Base-by-base conservation (phyloP, 2,888 invertebrate genomes). In the Leptura quadrifasciata region DNA sequence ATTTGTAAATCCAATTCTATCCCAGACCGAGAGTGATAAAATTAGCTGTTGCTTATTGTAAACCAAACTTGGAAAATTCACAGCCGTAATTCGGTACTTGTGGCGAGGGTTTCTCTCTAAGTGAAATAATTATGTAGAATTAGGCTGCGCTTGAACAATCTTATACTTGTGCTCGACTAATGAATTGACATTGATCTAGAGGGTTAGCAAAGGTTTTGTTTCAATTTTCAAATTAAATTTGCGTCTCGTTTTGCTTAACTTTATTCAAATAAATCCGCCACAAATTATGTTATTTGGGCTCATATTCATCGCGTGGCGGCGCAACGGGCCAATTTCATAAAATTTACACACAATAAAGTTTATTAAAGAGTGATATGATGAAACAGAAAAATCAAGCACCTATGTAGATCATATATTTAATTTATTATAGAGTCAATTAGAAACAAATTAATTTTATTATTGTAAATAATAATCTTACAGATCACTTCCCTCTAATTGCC, bases 11-110 rank as follows among this genome's bases (percentile, higher is more conserved):
- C 89, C 88, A 89, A 90, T 90, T 90, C 88, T 85, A 84, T 85
- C 85, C 88, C 86, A 86, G 87, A 85, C 86, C 86, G 87, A 86
- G 87, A 87, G 88, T 89, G 89, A 90, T 90, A 88, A 88, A 90
- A 90, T 90, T 90, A 90, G 88, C 87, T 86, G 87, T 87, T 88
- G 89, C 90, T 90, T 90, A 90, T 90, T 90, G 90, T 90, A 90
- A 90, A 90, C 90, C 89, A 89, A 90, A 90, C 90, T 90, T 87
- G 88, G 89, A 88, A 89, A 90, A 90, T 90, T 90, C 87, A 87
- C 88, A 87, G 85, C 85, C 87, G 86, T 89, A 89, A 89, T 89
- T 89, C 88, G 86, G 87, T 88, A 88, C 87, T 89, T 88, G 89
- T 86, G 88, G 88, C 85, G 76, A 82, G 83, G 80, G 77, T 31